Evolutionary conservation across 2,797 vertebrate genomes (phyloP).

Genomic region (Ataeniobius toweri): DNA sequence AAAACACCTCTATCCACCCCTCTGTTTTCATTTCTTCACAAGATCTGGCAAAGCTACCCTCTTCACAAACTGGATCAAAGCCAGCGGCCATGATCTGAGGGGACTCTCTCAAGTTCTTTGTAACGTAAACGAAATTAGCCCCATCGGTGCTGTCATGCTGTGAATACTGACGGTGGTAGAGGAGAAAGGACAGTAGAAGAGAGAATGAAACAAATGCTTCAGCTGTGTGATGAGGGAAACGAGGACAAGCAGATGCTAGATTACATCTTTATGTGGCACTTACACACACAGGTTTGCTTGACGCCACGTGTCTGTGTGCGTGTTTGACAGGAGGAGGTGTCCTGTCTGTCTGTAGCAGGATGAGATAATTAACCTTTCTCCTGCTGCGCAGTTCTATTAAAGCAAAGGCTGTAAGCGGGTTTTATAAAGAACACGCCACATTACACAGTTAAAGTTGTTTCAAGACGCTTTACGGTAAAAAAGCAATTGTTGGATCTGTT

Average conservation of each 20-base stretch:
- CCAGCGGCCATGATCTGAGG: constrained; percentile 36
- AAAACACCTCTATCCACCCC: constrained; percentile 53
- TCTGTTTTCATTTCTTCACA: constrained; percentile 45
- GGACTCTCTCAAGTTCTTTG: constrained; percentile 21
- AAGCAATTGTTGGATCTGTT: constrained; percentile 14
- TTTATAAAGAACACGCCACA: constrained; percentile 59
- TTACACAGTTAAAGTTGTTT: constrained; percentile 53
- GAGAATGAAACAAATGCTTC: constrained; percentile 15
- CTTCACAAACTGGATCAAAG: constrained; percentile 46
- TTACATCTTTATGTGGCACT: constrained; percentile 52
- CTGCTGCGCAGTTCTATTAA: constrained; percentile 71
- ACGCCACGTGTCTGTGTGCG: constrained; percentile 49
- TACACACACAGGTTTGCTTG: constrained; percentile 46
- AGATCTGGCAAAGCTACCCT: constrained; percentile 37
- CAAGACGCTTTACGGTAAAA: constrained; percentile 31
- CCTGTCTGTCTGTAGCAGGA: constrained; percentile 66
- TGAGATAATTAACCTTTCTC: constrained; percentile 82
- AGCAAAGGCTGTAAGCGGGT: constrained; percentile 46
- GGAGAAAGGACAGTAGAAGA: neutral
- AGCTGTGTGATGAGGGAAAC: constrained; percentile 41
- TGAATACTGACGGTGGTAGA: constrained; percentile 1
- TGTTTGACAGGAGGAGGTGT: constrained; percentile 63
- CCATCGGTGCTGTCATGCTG: constrained; percentile 2
- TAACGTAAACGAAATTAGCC: constrained; percentile 37
- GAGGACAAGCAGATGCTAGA: constrained; percentile 64